These are phyloP conservation scores for Piprites chloris DNA, from an alignment of 2,113 vertebrate species.

Conservation along the genomic window DNA sequence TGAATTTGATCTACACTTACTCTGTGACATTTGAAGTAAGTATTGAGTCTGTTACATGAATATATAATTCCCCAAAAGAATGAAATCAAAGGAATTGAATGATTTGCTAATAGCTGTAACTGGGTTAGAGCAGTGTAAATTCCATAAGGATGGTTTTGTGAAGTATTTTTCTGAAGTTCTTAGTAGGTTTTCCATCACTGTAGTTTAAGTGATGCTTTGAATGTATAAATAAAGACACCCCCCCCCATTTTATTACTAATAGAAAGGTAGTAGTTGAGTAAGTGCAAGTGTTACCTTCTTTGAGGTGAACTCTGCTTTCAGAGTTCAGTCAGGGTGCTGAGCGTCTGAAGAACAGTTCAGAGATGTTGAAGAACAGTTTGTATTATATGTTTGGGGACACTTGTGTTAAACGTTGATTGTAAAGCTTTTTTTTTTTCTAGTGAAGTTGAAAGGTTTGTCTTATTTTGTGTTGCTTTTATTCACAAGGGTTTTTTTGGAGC, in stretches of 20 bases:
- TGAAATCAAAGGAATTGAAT: not conserved
- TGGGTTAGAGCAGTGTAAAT: not conserved
- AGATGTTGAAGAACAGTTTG: not conserved
- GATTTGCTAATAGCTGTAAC: not conserved
- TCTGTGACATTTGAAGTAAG: constrained; percentile 85
- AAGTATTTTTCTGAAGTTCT: not conserved
- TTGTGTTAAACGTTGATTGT: not conserved
- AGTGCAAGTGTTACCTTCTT: not conserved
- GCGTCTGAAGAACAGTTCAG: not conserved
- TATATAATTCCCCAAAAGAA: not conserved
- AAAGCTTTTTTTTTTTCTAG: not conserved
- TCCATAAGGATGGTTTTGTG: not conserved
- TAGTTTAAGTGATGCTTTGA: not conserved
- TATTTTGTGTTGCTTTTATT: not conserved
- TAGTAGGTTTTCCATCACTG: not conserved
- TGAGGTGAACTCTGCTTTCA: not conserved
- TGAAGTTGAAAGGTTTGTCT: not conserved
- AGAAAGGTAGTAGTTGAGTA: not conserved
- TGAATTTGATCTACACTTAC: constrained; percentile 83
- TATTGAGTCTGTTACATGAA: not conserved
- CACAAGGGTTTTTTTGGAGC: not conserved
- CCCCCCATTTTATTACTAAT: not conserved
- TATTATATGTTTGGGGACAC: not conserved
- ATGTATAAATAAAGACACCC: not conserved
- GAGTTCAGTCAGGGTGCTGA: not conserved